These are phyloP conservation scores for Leptatherina wallacei DNA, from an alignment of 2,797 vertebrate species.

Conservation along the genomic window DNA sequence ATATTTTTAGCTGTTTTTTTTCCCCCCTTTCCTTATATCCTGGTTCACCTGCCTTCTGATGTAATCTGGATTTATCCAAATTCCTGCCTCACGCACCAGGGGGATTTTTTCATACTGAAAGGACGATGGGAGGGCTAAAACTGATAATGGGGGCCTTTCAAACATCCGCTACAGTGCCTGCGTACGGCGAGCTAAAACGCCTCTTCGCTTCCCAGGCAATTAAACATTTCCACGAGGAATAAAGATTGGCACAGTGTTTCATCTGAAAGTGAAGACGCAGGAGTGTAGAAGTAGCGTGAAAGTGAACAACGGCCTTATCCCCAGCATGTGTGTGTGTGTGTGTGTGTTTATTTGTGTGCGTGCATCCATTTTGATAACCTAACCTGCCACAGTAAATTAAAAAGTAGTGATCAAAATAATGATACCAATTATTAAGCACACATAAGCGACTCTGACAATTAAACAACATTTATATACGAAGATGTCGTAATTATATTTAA, in stretches of 20 bases:
- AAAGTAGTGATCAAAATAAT: conserved; percentile 10
- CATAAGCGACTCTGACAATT: conserved; percentile 18
- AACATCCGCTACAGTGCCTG: conserved; percentile 34
- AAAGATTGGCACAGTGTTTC: conserved; percentile 59
- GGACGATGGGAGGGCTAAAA: conserved; percentile 34
- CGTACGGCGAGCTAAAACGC: conserved; percentile 25
- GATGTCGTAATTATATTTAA: conserved; percentile 65
- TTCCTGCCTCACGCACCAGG: conserved; percentile 44
- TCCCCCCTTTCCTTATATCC: conserved; percentile 17
- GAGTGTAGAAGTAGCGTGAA: conserved; percentile 37
- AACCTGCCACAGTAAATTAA: conserved; percentile 29
- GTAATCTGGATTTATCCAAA: conserved; percentile 72
- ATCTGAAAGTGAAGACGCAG: conserved; percentile 48
- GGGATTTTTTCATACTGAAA: conserved; percentile 43
- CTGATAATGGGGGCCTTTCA: conserved; percentile 41
- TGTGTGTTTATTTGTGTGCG: background rate
- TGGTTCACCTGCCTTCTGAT: conserved; percentile 69
- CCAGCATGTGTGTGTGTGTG: conserved; percentile 7
- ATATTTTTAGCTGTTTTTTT: conserved; percentile 55
- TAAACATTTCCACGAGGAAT: conserved; percentile 62
- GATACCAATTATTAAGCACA: conserved; percentile 23
- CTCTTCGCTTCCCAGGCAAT: conserved; percentile 67
- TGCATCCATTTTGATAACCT: conserved; percentile 37
- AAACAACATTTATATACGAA: conserved; percentile 24
- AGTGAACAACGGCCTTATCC: conserved; percentile 40